Conservation (phyloP, 2,113 vertebrate species). For the Nyctibius bracteatus region DNA sequence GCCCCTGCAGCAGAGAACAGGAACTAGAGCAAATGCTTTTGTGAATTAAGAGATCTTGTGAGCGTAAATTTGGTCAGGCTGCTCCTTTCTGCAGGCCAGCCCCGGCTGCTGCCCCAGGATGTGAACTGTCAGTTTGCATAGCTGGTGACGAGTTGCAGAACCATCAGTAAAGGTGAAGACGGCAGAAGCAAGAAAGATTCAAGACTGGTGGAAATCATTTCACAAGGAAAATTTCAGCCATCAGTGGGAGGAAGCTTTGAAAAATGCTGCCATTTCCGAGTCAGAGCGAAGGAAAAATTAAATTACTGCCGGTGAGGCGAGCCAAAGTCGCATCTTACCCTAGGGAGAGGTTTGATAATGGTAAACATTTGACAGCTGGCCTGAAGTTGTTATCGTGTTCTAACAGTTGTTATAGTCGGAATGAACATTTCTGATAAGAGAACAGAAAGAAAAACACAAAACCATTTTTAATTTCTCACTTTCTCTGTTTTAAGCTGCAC, state of each 20-base stretch:
- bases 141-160: conserved; percentile 93
- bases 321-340: conserved; percentile 83
- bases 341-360: conserved; percentile 82
- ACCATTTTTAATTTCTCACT: conserved; percentile 70
- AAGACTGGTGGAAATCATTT: conserved; percentile 84
- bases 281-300: conserved; percentile 83
- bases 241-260: conserved; percentile 78
- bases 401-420: conserved; percentile 81
- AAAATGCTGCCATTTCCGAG: conserved; percentile 84
- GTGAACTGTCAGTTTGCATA: conserved; percentile 98
- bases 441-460: conserved; percentile 69
- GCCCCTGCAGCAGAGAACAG: conserved; percentile 87
- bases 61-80: conserved; percentile 86
- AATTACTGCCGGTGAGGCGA: conserved; percentile 83
- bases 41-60: conserved; percentile 93
- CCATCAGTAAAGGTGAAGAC: conserved; percentile 95
- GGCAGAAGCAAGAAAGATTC: conserved; percentile 82
- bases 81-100: conserved; percentile 90
- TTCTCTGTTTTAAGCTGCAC: conserved; percentile 34
- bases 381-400: conserved; percentile 81
- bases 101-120: conserved; percentile 90
- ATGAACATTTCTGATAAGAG: conserved; percentile 81
- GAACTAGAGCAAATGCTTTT: conserved; percentile 98
- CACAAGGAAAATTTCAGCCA: conserved; percentile 83
- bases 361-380: conserved; percentile 86